phyloP scores from a whole-genome alignment of 1,140 invertebrate species.

The Sweltsa coloradensis region DNA sequence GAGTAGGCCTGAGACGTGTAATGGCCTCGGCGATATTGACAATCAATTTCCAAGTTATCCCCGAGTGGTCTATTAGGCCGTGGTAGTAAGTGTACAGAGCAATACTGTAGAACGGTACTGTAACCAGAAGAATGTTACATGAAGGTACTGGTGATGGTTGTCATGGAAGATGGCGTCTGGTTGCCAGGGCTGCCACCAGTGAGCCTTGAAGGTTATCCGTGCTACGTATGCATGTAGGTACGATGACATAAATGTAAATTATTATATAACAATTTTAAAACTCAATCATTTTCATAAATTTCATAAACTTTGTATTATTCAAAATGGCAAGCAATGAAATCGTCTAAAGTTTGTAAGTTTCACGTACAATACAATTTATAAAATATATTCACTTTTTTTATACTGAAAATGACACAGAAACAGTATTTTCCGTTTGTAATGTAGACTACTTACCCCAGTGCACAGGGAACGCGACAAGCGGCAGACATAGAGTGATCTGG shows the following conservation, averaged over 20 bases:
- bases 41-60: no score
- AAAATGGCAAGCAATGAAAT: no score
- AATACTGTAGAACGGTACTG: constrained; percentile 9
- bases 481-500: constrained; percentile 39
- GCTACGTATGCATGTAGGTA: no score
- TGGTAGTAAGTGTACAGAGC: constrained; percentile 57
- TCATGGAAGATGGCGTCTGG: constrained; percentile 61
- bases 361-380: no score
- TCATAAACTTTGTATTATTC: background rate
- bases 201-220: constrained; percentile 54
- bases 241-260: no score
- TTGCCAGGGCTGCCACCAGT: constrained; percentile 68
- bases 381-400: no score
- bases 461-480: constrained; percentile 42
- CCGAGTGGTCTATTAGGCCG: constrained; percentile 63
- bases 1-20: no score
- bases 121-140: constrained; percentile 30
- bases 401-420: background rate
- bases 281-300: background rate
- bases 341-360: no score
- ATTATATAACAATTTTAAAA: no score
- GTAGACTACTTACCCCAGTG: constrained; percentile 45
- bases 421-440: background rate
- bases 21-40: no score
- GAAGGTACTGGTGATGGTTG: constrained; percentile 65